These are phyloP conservation scores for Drosophila trapezifrons DNA, from an alignment of 1,140 invertebrate species.

Conservation along the genomic window DNA sequence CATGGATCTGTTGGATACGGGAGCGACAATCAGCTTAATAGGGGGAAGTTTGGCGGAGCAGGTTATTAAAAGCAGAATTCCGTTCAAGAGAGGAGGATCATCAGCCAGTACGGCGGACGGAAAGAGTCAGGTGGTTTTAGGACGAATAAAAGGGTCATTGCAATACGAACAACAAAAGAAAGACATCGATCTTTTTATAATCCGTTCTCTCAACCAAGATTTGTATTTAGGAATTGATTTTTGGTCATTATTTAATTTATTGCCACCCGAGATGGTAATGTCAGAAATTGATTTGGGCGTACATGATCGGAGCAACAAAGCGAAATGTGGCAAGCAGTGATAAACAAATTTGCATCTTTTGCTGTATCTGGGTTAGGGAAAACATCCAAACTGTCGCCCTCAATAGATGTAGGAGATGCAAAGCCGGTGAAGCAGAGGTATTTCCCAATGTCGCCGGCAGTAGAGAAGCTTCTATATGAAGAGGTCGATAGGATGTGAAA, in stretches of 20 bases:
- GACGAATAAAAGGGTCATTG: neutral
- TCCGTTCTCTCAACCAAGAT: neutral
- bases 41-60: neutral
- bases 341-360: neutral
- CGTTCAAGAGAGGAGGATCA: neutral
- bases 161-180: neutral
- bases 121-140: neutral
- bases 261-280: neutral
- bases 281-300: neutral
- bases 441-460: neutral
- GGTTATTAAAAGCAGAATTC: neutral
- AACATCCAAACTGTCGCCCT: neutral
- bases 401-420: neutral
- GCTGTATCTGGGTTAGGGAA: neutral
- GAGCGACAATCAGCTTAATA: conserved; percentile 3
- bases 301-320: neutral
- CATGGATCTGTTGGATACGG: neutral
- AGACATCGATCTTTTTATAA: neutral
- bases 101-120: neutral
- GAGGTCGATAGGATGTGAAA: neutral
- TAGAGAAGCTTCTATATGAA: neutral
- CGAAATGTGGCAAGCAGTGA: neutral
- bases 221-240: neutral
- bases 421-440: neutral
- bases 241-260: neutral